Conservation (phyloP, 2,888 invertebrate species). For the Danaus chrysippus region DNA sequence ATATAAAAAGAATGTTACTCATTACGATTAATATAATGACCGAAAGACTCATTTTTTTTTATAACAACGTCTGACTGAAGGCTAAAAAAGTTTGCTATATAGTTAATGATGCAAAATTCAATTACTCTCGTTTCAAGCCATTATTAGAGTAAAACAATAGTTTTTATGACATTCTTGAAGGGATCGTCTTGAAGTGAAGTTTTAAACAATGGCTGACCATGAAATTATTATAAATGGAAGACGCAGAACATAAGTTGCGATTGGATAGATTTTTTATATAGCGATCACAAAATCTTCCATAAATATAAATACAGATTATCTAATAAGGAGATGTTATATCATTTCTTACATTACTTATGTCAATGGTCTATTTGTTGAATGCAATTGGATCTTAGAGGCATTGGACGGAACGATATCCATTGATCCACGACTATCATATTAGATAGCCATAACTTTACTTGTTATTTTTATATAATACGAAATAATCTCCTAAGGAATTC, state of each 20-base stretch:
- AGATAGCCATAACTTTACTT: conserved; percentile 34
- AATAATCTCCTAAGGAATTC: neutral
- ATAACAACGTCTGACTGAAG: no score
- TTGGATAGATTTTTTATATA: neutral
- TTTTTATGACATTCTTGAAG: no score
- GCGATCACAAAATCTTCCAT: neutral
- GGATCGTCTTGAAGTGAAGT: no score
- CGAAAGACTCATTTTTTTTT: no score
- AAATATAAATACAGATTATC: conserved; percentile 10
- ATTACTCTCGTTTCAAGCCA: no score
- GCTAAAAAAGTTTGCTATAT: no score
- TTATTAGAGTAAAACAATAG: no score
- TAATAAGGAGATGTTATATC: conserved; percentile 11
- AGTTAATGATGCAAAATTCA: no score
- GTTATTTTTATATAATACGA: conserved; percentile 7
- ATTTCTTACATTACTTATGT: conserved; percentile 11
- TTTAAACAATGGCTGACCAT: no score
- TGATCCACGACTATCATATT: conserved; percentile 63
- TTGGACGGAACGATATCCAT: conserved; percentile 32
- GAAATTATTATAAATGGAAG: neutral
- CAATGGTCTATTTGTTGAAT: conserved; percentile 19
- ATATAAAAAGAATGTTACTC: no score
- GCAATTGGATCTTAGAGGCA: conserved; percentile 34
- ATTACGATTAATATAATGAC: no score
- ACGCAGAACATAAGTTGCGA: neutral